Percentiles rank a stretch among this genome's conserved stretches.
Evolutionary conservation across 1,140 invertebrate genomes (phyloP).

Genomic region (Whitmania pigra): DNA sequence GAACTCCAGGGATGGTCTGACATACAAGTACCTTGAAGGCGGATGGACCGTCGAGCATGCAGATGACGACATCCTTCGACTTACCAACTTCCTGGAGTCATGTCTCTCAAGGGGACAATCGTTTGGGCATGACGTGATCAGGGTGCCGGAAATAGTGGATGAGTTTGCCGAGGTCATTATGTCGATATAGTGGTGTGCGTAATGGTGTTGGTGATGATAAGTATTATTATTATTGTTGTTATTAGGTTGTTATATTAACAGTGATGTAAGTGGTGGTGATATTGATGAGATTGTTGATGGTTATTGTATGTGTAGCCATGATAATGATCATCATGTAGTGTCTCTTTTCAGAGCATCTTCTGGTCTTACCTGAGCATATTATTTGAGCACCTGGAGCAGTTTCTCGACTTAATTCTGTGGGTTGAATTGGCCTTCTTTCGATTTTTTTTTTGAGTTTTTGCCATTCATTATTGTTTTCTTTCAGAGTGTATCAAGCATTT

Average conservation of each 20-base stretch:
- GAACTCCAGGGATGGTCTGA: no score
- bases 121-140: not conserved
- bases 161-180: not conserved
- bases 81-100: not conserved
- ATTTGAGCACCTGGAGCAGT: not conserved
- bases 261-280: not conserved
- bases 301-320: not conserved
- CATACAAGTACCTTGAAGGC: no score
- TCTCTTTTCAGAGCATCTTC: not conserved
- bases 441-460: not conserved
- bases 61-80: not conserved
- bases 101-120: not conserved
- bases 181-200: not conserved
- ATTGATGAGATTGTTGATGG: not conserved
- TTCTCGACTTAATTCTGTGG: not conserved
- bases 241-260: no score
- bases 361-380: not conserved
- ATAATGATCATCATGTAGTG: not conserved
- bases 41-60: no score
- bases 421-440: not conserved
- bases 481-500: no score
- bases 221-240: no score
- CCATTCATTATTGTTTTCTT: not conserved
- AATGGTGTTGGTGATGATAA: not conserved
- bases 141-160: not conserved